Evolutionary conservation across 2,888 invertebrate species (phyloP), one percentile per base, ranked within the genome.

Genomic region (Agrotis ipsilon): DNA sequence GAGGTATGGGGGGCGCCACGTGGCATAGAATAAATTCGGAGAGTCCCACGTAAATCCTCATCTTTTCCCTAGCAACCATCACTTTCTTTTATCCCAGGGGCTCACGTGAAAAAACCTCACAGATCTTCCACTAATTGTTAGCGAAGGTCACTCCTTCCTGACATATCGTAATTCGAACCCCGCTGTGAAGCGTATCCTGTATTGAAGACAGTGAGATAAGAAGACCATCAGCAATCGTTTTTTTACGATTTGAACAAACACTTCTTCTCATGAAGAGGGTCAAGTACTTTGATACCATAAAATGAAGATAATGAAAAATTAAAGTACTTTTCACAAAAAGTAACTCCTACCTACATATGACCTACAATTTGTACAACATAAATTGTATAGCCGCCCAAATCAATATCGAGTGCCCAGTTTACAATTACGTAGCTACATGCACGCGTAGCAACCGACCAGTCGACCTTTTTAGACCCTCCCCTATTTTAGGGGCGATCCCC

Each of bases 381-480:
- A 51, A 66, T 24, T 54, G 45, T 69, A 63, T 80, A 74, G 72
- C 68, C 43, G 59, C 60, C 49, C 54, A 79, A 86, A 88, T 88
- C 87, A 77, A 88, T 88, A 88, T 72, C 66, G 77, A 70, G 62
- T 81, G 67, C 72, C 74, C 81, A 81, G 78, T 82, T 82, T 85
- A 86, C 81, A 85, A 83, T 86, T 83, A 83, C 78, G 74, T 66
- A 78, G 71, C 73, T 75, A 74, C 78, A 79, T 81, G 72, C 81
- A 73, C 77, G 70, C 85, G 67, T 81, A 87, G 84, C 75, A 78
- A 83, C 80, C 75, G 86, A 78, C 86, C 87, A 84, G 86, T 79
- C 91, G 92, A 92, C 93, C 93, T 93, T 91, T 84, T 84, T 88
- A 86, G 87, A 87, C 90, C 92, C 92, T 91, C 91, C 92, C 91